These are phyloP conservation scores for Axinella damicornis DNA, from an alignment of 37 sponge, comb jelly and placozoan genomes.

Conservation along the genomic window DNA sequence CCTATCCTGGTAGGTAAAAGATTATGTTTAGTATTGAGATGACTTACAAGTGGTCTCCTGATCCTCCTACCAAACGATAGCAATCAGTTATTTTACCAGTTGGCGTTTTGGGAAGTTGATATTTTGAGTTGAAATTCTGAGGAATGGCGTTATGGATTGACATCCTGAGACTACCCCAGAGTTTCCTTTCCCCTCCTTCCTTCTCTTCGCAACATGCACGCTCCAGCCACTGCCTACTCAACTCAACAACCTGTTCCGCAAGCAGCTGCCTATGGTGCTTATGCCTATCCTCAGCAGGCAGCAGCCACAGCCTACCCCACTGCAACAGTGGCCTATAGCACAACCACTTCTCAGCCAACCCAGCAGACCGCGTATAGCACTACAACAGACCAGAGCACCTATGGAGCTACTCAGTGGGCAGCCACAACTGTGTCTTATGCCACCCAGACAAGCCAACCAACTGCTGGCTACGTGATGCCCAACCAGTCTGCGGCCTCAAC, in stretches of 20 bases:
- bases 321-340: not conserved
- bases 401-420: not conserved
- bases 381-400: not conserved
- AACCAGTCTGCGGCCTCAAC: too few species aligned
- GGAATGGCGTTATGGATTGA: too few species aligned
- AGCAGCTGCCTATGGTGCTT: not conserved
- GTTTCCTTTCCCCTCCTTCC: too few species aligned
- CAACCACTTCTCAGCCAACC: not conserved
- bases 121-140: too few species aligned
- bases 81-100: too few species aligned
- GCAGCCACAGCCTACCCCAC: constrained; percentile 1
- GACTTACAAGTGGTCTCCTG: too few species aligned
- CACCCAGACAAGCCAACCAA: not conserved
- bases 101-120: too few species aligned
- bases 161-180: too few species aligned
- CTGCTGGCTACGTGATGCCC: constrained; percentile 1
- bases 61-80: too few species aligned
- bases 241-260: not conserved
- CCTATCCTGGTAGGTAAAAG: too few species aligned
- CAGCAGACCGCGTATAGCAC: not conserved
- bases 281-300: not conserved
- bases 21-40: too few species aligned
- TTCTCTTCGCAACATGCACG: too few species aligned
- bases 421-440: not conserved
- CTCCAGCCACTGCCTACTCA: not conserved